Base-by-base conservation (phyloP, 2,113 vertebrate genomes). In the Percina caprodes region DNA sequence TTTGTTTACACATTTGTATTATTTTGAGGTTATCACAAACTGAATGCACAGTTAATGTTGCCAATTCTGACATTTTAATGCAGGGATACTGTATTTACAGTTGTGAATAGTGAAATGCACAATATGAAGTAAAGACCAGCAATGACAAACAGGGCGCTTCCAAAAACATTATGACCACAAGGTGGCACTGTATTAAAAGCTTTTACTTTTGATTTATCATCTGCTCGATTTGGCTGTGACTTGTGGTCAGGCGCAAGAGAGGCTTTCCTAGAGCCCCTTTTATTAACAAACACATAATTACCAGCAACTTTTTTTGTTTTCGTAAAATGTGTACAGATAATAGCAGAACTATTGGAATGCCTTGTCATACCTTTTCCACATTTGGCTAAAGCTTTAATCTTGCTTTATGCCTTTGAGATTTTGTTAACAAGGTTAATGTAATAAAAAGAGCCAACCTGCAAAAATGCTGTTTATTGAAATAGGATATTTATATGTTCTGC, bases 101-200 rank as follows among this genome's bases (percentile, higher is more conserved):
- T 69, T 73, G 35, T 73, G n/a, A 77, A 66, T 60, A 45, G 59
- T 72, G 23, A 80, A 9, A 49, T 54, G 71, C 14, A 67, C 77
- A 69, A 66, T 46, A 23, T 16, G 18, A 76, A 66, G 49, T 66
- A 75, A 79, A 67, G 80, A 69, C 23, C 73, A 82, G 73, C 74
- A 59, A 45, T 60, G 46, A 18, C 62, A 49, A 65, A 56, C 16
- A 56, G 35, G 3, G 24, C 49, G 56, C 62, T 16, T 63, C 10
- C 23, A 62, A 69, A 63, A 65, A 18, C 6, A 48, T 6, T 24
- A 24, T 58, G 73, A 30, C 89, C 94, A 90, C 88, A 69, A 85
- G 92, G 72, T 86, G 93, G 83, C 92, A 39, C 76, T 89, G 68
- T 89, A 87, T 68, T 80, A 74, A 80, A 80, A 69, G 24, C 2